Conservation (phyloP, 1,140 invertebrate genomes). For the Antheraea pernyi region DNA sequence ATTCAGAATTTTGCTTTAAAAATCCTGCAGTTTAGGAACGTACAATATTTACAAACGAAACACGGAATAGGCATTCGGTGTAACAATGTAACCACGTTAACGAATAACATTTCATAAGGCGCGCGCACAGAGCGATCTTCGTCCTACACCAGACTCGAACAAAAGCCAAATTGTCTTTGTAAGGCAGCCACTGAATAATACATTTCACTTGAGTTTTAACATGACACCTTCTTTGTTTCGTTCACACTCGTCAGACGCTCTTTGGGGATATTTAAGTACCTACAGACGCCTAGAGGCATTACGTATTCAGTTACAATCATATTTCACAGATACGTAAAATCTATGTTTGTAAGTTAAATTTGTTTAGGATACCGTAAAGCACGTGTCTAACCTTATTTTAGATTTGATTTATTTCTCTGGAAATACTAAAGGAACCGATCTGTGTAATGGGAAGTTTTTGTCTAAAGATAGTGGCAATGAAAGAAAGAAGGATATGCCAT, state of each 20-base stretch:
- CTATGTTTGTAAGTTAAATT: neutral
- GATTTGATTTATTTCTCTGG: too few relatives aligned
- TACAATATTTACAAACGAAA: neutral
- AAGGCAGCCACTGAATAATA: slow-evolving; percentile 37
- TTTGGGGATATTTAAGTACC: slow-evolving; percentile 17
- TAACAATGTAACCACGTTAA: slow-evolving; percentile 2
- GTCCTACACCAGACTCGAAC: slow-evolving; percentile 24
- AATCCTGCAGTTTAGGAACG: too few relatives aligned
- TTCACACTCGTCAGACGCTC: slow-evolving; percentile 19
- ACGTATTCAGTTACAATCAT: slow-evolving; percentile 8
- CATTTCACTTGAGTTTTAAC: slow-evolving; percentile 45
- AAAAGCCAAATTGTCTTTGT: slow-evolving; percentile 37
- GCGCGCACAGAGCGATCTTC: slow-evolving; percentile 12
- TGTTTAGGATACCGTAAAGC: neutral
- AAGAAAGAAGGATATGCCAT: too few relatives aligned
- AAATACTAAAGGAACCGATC: too few relatives aligned
- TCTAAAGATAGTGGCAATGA: too few relatives aligned
- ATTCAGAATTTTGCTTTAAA: too few relatives aligned
- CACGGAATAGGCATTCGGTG: neutral
- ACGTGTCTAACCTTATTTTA: too few relatives aligned
- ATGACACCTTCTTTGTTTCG: slow-evolving; percentile 40
- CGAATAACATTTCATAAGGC: neutral
- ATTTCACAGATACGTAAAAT: slow-evolving; percentile 1
- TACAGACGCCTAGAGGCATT: slow-evolving; percentile 4
- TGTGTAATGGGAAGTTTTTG: too few relatives aligned